Evolutionary conservation across 2,888 invertebrate genomes (phyloP).

Genomic region (Oxystoma pomonae): DNA sequence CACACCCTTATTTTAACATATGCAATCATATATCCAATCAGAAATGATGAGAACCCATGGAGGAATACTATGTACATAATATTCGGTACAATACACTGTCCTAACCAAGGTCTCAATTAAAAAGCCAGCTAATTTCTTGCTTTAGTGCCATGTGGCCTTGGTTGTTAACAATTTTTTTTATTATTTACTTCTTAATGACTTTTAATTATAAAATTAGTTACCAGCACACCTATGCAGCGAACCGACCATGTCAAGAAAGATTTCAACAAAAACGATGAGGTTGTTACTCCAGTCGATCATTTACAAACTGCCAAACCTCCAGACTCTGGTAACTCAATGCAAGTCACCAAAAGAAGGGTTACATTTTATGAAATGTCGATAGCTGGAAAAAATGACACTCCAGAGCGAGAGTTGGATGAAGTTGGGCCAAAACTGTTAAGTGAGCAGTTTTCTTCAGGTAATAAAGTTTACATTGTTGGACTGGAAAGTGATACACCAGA

Average conservation of each 20-base stretch:
- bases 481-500: conserved; percentile 7
- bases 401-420: conserved; percentile 1
- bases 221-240: conserved; percentile 38
- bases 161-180: too few species aligned
- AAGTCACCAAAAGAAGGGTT: conserved; percentile 34
- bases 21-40: too few species aligned
- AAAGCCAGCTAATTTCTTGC: too few species aligned
- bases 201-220: conserved; percentile 27
- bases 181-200: too few species aligned
- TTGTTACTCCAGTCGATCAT: conserved; percentile 33
- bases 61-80: too few species aligned
- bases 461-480: conserved; percentile 4
- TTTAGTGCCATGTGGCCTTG: too few species aligned
- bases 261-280: conserved; percentile 28
- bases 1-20: too few species aligned
- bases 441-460: conserved; percentile 2
- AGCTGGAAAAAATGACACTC: conserved; percentile 14
- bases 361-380: conserved; percentile 37
- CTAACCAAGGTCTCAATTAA: too few species aligned
- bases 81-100: too few species aligned
- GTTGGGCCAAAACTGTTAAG: background rate
- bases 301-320: conserved; percentile 20
- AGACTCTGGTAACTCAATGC: conserved; percentile 12
- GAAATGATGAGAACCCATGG: too few species aligned
- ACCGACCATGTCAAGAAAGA: conserved; percentile 23